Conservation (phyloP, 2,888 invertebrate genomes). For the Loripinus fragilis region DNA sequence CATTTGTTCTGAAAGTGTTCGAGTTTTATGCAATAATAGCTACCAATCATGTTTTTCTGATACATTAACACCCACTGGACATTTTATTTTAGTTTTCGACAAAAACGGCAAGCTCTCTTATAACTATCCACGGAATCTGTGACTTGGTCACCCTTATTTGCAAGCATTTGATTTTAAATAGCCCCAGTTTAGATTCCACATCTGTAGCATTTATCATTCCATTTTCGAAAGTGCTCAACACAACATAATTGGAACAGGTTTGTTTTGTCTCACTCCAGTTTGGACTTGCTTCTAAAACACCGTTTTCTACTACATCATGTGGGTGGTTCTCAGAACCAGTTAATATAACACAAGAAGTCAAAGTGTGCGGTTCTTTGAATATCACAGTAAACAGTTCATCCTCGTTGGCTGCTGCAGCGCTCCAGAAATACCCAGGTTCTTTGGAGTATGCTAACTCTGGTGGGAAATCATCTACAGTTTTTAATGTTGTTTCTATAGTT, state of each 20-base stretch:
- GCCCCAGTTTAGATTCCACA: constrained; percentile 56
- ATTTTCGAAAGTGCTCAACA: constrained; percentile 67
- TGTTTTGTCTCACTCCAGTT: constrained; percentile 43
- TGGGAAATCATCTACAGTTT: constrained; percentile 76
- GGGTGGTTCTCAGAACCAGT: constrained; percentile 76
- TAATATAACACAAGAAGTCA: constrained; percentile 76
- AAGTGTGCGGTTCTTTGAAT: constrained; percentile 72
- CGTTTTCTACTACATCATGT: constrained; percentile 73
- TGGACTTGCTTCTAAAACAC: constrained; percentile 73
- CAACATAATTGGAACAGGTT: constrained; percentile 63
- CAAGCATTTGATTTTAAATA: constrained; percentile 78
- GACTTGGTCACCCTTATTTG: constrained; percentile 76
- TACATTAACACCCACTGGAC: too few species aligned
- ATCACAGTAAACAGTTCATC: constrained; percentile 80
- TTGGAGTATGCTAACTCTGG: constrained; percentile 80
- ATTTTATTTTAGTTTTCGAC: constrained; percentile 12
- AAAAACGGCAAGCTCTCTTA: constrained; percentile 82
- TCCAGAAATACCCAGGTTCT: constrained; percentile 83
- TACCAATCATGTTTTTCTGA: too few species aligned
- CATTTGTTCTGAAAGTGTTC: too few species aligned
- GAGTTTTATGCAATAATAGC: too few species aligned
- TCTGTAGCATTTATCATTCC: constrained; percentile 75
- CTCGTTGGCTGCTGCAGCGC: constrained; percentile 69
- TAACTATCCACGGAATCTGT: constrained; percentile 82
- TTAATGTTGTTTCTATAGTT: constrained; percentile 79